These are phyloP conservation scores for cat (Felis catus) DNA, from an alignment of 2,113 vertebrate genomes.

Conservation along the genomic window F.catus_Fca126_mat1.0 CM031424.1:1776501-1777000, in stretches of 20 bases:
- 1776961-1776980: neutral
- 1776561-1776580: neutral
- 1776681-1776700: neutral
- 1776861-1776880: neutral
- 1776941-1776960: neutral
- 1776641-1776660: neutral
- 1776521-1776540: neutral
- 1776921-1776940: neutral
- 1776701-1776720: neutral
- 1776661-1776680: neutral
- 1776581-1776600: neutral
- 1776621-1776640: neutral
- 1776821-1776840: neutral
- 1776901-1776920: slow-evolving; percentile 5
- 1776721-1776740: neutral
- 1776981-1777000: neutral
- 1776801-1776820: neutral
- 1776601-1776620: neutral
- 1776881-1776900: neutral
- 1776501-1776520: neutral
- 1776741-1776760: neutral
- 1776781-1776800: neutral
- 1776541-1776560: neutral
- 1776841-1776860: neutral
- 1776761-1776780: neutral